Base-by-base conservation (phyloP, 2,888 invertebrate species). In the Bombyx huttoni region DNA sequence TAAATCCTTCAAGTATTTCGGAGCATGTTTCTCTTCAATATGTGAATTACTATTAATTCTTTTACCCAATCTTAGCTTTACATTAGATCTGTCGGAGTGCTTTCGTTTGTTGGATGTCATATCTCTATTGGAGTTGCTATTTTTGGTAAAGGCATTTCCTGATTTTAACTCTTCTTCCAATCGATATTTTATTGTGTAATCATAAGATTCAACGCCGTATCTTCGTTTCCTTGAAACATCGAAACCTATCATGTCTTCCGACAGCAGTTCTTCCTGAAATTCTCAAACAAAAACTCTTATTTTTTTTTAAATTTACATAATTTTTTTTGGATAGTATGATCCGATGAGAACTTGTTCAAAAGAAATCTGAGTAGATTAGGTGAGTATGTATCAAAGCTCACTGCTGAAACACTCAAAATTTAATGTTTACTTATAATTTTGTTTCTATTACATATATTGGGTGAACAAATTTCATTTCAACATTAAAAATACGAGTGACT, bases 121-220 rank as follows among this genome's bases (percentile, higher is more conserved):
- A 34, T 79, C 70, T 57, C 53, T 65, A 45, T 65, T 67, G 49
- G 60, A 58, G 40, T 68, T 67, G 67, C 68, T 68, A 60, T 63
- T 74, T 65, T 60, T 66, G 48, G 70, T 70, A 64, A 85, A 86
- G 53, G 80, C 67, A 61, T 82, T 84, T 59, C 81, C 84, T 58
- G 81, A 67, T 59, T 75, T 64, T 70, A 73, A 82, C 51, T 75
- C 69, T 72, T 88, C 90, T 61, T 92, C 91, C 58, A 92, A 81
- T 60, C 91, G 90, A 77, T 91, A 91, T 64, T 90, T 90, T 62
- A 91, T 78, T 46, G 91, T 91, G 73, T 92, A 93, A 78, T 94
- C 92, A 78, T 96, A 95, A 74, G 92, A 92, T 79, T 96, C 95
- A 51, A 95, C 93, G 72, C 92, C 83, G 90, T 92, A 75, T 89